Conservation (phyloP, 2,797 vertebrate genomes). For the Geotrypetes seraphini region DNA sequence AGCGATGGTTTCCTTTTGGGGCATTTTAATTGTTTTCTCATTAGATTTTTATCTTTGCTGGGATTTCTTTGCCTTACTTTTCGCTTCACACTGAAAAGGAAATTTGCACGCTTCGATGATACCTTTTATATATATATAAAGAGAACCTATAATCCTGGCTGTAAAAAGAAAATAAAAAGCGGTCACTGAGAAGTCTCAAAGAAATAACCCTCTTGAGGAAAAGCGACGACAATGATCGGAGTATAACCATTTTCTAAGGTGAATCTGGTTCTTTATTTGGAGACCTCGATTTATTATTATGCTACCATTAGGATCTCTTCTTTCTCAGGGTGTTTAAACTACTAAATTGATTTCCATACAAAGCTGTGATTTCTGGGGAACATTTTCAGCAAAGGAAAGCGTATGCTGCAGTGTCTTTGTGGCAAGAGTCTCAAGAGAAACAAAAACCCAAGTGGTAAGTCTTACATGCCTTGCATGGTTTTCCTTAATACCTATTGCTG, state of each 20-base stretch:
- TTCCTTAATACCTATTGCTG: constrained; percentile 44
- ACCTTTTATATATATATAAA: too few relatives aligned
- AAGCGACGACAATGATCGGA: constrained; percentile 77
- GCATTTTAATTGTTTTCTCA: too few relatives aligned
- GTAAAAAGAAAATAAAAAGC: constrained; percentile 25
- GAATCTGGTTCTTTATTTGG: constrained; percentile 83
- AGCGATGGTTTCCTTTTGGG: constrained; percentile 81
- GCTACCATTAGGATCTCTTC: constrained; percentile 96
- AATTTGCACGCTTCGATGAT: too few relatives aligned
- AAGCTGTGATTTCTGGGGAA: constrained; percentile 99
- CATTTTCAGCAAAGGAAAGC: constrained; percentile 99
- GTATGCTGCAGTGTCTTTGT: constrained; percentile 99
- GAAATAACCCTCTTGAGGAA: constrained; percentile 81
- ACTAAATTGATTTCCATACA: constrained; percentile 98
- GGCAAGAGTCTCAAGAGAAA: constrained; percentile 99
- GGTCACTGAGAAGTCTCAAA: constrained; percentile 77
- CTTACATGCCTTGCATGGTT: constrained; percentile 49
- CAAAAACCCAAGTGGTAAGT: constrained; percentile 99
- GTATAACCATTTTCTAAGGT: constrained; percentile 86
- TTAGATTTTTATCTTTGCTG: constrained; percentile 65
- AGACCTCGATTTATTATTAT: constrained; percentile 97
- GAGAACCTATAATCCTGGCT: too few relatives aligned
- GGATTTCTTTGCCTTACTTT: constrained; percentile 71
- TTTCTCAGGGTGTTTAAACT: constrained; percentile 98
- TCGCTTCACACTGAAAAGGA: constrained; percentile 73